Conservation (phyloP, 2,113 vertebrate genomes). For the Bettongia penicillata region DNA sequence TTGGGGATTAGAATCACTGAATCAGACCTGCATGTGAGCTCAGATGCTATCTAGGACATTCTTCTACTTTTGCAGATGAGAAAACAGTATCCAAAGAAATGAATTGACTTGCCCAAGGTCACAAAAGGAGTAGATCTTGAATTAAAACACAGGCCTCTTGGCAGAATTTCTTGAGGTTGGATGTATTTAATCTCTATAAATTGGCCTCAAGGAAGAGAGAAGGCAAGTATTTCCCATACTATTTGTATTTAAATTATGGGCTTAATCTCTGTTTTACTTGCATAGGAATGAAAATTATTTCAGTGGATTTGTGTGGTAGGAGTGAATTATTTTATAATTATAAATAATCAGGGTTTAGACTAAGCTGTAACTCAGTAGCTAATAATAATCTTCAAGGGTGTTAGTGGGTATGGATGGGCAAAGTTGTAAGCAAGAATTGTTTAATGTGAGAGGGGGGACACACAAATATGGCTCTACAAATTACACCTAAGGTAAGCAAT, state of each 20-base stretch:
- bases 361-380: neutral
- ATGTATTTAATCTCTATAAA: neutral
- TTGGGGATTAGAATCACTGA: neutral
- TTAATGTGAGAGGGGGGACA: neutral
- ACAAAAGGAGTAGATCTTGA: neutral
- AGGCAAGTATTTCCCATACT: neutral
- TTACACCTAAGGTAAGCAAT: neutral
- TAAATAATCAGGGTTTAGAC: neutral
- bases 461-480: neutral
- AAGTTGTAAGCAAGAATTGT: neutral
- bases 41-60: neutral
- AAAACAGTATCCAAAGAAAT: neutral
- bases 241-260: neutral
- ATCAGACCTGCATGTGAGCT: neutral
- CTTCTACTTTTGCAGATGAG: neutral
- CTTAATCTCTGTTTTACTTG: neutral
- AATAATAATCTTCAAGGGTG: neutral
- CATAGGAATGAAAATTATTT: neutral
- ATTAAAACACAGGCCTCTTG: neutral
- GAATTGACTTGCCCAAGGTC: neutral
- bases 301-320: neutral
- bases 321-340: neutral
- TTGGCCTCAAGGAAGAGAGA: neutral
- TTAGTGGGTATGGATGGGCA: neutral
- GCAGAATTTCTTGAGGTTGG: neutral